Base-by-base conservation (phyloP, 1,140 invertebrate genomes). In the Drosophila pectinifera region DNA sequence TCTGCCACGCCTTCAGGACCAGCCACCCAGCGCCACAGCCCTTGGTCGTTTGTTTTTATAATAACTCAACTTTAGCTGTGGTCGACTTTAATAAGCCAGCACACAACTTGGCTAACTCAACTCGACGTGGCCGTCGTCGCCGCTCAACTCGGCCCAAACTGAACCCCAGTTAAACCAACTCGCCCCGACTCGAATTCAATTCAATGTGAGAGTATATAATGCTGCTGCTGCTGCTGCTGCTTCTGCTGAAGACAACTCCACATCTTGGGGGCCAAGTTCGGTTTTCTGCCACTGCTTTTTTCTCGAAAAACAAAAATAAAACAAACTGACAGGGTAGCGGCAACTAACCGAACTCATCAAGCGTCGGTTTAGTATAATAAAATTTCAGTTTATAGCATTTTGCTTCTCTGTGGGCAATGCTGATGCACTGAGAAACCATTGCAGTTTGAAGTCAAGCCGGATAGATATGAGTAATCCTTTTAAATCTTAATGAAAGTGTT, bases 71-170 rank as follows among this genome's bases (percentile, higher is more conserved):
- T 88, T 86, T 83, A 89, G 84, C 84, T 80, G 79, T 63, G 83
- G 65, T 83, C 83, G 83, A 83, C 83, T 86, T 86, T 83, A 86
- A 86, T 86, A 86, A 86, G 83, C 83, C 80, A 88, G 83, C 83
- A 89, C 83, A 84, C 83, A 88, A 86, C 55, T 88, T 88, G 83
- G 82, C 82, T 78, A 85, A 85, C 68, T 81, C 45, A 75, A 76
- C 54, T 51, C 80, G 65, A 76, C 57, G 64, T 67, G 57, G 73
- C 57, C 70, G 36, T 62, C 57, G 57, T 49, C 58, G 42, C 58
- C 38, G 46, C 73, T 64, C 57, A 74, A 48, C 70, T 57, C 26
- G n/a, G 22, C 41, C 34, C 24, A 28, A 73, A 62, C 57, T 36
- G 43, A 41, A 54, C 59, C 38, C 36, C 31, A 38, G 46, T 61